Base-by-base conservation (phyloP, 2,797 vertebrate genomes). In the Catostomus latipinnis region DNA sequence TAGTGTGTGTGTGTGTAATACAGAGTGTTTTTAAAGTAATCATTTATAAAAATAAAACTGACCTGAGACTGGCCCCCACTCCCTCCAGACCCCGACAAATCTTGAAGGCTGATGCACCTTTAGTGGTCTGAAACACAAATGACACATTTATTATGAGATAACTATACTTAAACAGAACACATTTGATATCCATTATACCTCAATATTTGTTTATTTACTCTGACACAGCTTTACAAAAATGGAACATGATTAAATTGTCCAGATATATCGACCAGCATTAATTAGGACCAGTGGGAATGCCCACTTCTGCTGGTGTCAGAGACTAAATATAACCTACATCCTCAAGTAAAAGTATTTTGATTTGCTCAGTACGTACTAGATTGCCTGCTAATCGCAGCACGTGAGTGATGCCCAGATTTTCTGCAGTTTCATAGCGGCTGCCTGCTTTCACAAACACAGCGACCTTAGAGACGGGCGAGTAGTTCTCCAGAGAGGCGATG, bases 371-470 rank as follows among this genome's bases (percentile, higher is more conserved):
- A 83, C 87, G 88, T 92, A 99, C 96, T 95, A 99, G 90, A 86
- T 89, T 96, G 16, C 95, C 90, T 12, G 96, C 95, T 81, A 98
- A 93, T 22, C 97, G 95, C 71, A 98, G 93, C 76, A 97, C 86
- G 77, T 99, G 97, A 80, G 95, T 90, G n/a, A 94, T 93, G 13
- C 97, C 97, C 82, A 94, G 90, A 87, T 94, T 96, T 78, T 83
- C 89, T 13, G 62, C 2, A 0, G 90, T 93, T 90, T 99, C 97
- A 68, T 95, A 93, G 78, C 97, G 95, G 87, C 96, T 97, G 82
- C 97, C 96, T 0, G 95, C 92, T 93, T 94, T 98, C 86, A 98
- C 90, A 90, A 98, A 98, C 81, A 99, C 92, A 7, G 96, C 94
- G 13, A 99, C 94, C 85, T 92, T 96, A 77, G 96, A 94, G 76